These are phyloP conservation scores for Aldrovandia affinis DNA, from an alignment of 2,797 vertebrate genomes.

Conservation along the genomic window DNA sequence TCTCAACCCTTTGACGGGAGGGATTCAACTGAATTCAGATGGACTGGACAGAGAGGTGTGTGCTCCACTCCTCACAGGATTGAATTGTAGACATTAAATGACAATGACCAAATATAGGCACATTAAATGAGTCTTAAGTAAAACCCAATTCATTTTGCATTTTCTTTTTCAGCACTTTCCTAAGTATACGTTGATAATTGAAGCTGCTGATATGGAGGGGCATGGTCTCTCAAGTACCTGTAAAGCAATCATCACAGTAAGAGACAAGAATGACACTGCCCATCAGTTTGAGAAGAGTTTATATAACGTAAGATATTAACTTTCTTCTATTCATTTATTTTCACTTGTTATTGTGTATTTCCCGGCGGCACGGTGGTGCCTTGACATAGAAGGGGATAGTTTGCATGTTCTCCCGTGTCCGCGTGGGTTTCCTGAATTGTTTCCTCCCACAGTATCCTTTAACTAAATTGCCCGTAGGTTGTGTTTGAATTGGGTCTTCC, in stretches of 20 bases:
- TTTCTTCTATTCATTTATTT: not conserved
- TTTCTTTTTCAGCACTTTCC: constrained; percentile 61
- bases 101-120: not conserved
- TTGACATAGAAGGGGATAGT: no score
- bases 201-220: constrained; percentile 79
- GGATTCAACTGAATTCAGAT: constrained; percentile 71
- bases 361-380: not conserved
- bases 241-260: constrained; percentile 70
- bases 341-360: no score
- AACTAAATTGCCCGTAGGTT: no score
- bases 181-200: constrained; percentile 73
- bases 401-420: no score
- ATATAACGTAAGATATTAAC: not conserved
- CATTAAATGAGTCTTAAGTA: not conserved
- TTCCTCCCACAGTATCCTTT: no score
- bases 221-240: constrained; percentile 62
- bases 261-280: constrained; percentile 70
- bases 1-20: constrained; percentile 71
- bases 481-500: no score
- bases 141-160: not conserved
- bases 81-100: no score
- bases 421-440: no score
- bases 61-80: not conserved
- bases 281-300: constrained; percentile 65
- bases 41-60: constrained; percentile 86